Evolutionary conservation across 2,113 vertebrate species (phyloP), one percentile per base, ranked within the genome.

Genomic region (Phainopepla nitens): DNA sequence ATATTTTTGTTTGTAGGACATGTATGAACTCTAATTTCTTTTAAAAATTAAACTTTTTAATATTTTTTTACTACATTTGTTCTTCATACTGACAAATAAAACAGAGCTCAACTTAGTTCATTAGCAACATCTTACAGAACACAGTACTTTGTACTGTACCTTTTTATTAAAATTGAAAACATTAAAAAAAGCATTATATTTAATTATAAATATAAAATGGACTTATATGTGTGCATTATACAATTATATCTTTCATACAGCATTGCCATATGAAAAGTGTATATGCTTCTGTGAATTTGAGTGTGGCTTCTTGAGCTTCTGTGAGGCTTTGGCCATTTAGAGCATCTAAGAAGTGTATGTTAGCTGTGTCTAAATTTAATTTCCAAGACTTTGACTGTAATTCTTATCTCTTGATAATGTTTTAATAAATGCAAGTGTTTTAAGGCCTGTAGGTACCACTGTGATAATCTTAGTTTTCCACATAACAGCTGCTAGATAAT

Each of bases 391-490:
- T 77, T 44, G 71, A 77, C 29, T 93, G 39, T 35, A 77, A 27
- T 77, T 83, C 71, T 92, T 92, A 87, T 95, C 87, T 94, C 64
- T 77, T 58, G 42, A 15, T 90, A 82, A 80, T 42, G 45, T 73
- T 94, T 90, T 95, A 85, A 93, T 95, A 94, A 95, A 87, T 93
- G 62, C 47, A 61, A 89, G 60, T 78, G 80, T 69, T 93, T 87
- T 88, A 89, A 93, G 82, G 58, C 90, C 76, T 83, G 82, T 62
- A 72, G 56, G 58, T 82, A 90, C 68, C 20, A 18, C 60, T 44
- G 27, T 0, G 2, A 66, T 94, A 69, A 92, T 86, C 75, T 93
- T 80, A 83, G 56, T 92, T 88, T 86, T 82, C 73, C 25, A 49
- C 1, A 0, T 82, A 79, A 64, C 39, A 89, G 62, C 68, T 95